Conservation (phyloP, 2,888 invertebrate species). For the Drosophila pseudotalamancana region DNA sequence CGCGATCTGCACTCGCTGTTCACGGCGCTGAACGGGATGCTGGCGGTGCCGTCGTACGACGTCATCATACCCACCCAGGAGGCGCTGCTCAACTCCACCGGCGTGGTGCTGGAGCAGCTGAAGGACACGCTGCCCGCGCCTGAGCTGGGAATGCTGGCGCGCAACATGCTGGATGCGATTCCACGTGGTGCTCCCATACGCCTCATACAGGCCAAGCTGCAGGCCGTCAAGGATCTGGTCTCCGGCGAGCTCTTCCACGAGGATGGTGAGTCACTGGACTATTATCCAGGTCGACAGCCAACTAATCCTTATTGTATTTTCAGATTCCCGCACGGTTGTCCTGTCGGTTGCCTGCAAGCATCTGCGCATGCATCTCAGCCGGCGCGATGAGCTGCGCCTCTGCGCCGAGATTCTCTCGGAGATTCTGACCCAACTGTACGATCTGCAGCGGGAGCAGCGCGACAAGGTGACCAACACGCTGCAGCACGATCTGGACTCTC, state of each 20-base stretch:
- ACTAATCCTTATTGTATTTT: neutral
- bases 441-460: slow-evolving; percentile 85
- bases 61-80: slow-evolving; percentile 92
- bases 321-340: slow-evolving; percentile 94
- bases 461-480: slow-evolving; percentile 85
- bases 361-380: slow-evolving; percentile 91
- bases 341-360: slow-evolving; percentile 94
- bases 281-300: neutral
- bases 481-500: slow-evolving; percentile 92
- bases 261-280: slow-evolving; percentile 85
- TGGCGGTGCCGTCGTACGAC: slow-evolving; percentile 89
- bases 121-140: slow-evolving; percentile 89
- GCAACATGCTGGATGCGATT: slow-evolving; percentile 91
- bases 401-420: slow-evolving; percentile 95
- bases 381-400: slow-evolving; percentile 91
- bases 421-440: slow-evolving; percentile 87
- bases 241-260: slow-evolving; percentile 90
- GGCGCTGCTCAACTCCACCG: slow-evolving; percentile 92
- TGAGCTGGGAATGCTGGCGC: slow-evolving; percentile 91
- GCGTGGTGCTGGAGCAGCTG: slow-evolving; percentile 93
- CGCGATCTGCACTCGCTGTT: slow-evolving; percentile 92
- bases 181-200: slow-evolving; percentile 86
- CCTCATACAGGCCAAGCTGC: slow-evolving; percentile 91
- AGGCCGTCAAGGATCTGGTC: slow-evolving; percentile 92
- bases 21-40: slow-evolving; percentile 91